phyloP scores from a whole-genome alignment of 2,113 vertebrate species.

The Cyanoramphus novaezelandiae region DNA sequence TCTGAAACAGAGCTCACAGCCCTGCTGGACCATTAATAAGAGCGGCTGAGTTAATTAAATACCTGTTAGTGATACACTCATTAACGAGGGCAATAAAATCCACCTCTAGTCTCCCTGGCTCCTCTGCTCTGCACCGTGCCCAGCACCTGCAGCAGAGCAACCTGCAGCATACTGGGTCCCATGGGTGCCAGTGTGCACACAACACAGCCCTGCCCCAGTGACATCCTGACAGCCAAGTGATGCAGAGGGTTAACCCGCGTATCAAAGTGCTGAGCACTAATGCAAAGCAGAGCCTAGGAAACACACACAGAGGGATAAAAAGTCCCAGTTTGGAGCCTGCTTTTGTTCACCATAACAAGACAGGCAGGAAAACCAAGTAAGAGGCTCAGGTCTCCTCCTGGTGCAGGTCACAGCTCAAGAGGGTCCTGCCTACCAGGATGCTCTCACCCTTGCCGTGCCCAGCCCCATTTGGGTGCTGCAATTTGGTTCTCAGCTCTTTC shows the following conservation, averaged over 20 bases:
- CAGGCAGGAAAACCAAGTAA: background rate
- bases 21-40: background rate
- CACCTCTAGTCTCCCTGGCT: background rate
- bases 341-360: rapidly evolving
- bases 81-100: background rate
- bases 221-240: background rate
- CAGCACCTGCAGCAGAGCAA: background rate
- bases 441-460: background rate
- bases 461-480: background rate
- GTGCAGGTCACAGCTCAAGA: background rate
- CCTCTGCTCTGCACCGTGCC: rapidly evolving
- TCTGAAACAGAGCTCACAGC: background rate
- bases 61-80: background rate
- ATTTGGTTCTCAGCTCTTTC: background rate
- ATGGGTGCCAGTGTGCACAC: rapidly evolving
- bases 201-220: background rate
- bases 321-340: background rate
- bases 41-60: constrained; percentile 43
- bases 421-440: background rate
- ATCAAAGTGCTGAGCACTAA: background rate
- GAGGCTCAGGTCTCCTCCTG: rapidly evolving
- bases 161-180: background rate
- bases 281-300: background rate
- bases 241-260: too few relatives aligned
- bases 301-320: background rate